Conservation (phyloP, 2,113 vertebrate genomes). For the Pontoporia blainvillei region DNA sequence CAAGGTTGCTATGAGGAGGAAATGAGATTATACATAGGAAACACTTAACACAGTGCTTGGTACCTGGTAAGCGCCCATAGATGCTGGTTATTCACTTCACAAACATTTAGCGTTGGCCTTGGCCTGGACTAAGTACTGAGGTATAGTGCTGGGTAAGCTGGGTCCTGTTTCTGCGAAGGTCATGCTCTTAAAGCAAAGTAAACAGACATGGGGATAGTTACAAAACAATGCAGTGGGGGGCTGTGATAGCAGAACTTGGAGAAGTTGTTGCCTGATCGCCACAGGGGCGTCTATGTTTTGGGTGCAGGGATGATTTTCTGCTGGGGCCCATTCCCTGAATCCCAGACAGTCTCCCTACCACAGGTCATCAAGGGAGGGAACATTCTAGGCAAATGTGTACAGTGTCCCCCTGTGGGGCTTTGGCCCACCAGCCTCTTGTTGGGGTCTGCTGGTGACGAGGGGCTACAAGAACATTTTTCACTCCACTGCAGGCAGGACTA, state of each 20-base stretch:
- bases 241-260: background rate
- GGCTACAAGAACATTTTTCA: background rate
- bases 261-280: background rate
- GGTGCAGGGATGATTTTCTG: background rate
- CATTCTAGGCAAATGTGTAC: background rate
- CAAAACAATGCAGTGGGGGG: background rate
- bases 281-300: background rate
- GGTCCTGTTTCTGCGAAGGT: background rate
- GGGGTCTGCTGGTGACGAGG: background rate
- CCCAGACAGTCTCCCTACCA: background rate
- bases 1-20: background rate
- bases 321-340: background rate
- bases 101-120: background rate
- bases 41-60: accelerated
- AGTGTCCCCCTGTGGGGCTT: background rate
- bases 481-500: no score
- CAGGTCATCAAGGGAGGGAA: background rate
- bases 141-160: background rate
- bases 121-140: background rate
- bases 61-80: background rate
- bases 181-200: background rate
- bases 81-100: background rate
- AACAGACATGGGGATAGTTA: background rate
- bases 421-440: background rate
- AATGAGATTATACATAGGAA: background rate